These are phyloP conservation scores for Drosophila insularis DNA, from an alignment of 1,140 invertebrate genomes.

Conservation along the genomic window DNA sequence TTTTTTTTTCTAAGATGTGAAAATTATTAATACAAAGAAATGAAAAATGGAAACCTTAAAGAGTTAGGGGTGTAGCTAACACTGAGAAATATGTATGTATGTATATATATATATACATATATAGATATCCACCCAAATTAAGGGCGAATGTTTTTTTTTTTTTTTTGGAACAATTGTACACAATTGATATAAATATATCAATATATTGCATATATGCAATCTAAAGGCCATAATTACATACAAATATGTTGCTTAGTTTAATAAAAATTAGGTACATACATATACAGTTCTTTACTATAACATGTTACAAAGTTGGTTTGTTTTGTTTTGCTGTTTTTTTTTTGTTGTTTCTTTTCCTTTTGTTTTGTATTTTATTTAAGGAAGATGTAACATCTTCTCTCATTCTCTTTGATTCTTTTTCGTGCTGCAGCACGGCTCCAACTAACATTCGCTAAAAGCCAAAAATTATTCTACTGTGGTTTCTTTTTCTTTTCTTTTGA, in stretches of 20 bases:
- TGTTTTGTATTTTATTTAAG: conserved; percentile 7
- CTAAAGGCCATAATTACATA: conserved; percentile 17
- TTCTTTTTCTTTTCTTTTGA: conserved; percentile 31
- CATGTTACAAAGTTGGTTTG: conserved; percentile 43
- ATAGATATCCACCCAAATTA: neutral
- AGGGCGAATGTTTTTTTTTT: neutral
- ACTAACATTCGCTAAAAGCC: conserved; percentile 68
- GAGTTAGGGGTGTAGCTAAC: neutral
- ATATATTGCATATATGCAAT: conserved; percentile 14
- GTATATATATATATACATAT: neutral
- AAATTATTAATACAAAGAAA: conserved; percentile 4
- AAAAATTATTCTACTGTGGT: conserved; percentile 60
- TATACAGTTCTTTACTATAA: conserved; percentile 46
- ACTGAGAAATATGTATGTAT: neutral
- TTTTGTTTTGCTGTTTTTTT: conserved; percentile 6
- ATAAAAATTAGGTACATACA: conserved; percentile 51
- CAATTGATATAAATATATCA: neutral
- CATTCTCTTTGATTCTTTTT: conserved; percentile 1
- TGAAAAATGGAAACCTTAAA: neutral
- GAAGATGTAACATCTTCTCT: conserved; percentile 1
- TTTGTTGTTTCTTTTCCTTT: too few relatives aligned
- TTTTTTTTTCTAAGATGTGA: neutral
- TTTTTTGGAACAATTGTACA: neutral
- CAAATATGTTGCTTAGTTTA: conserved; percentile 36
- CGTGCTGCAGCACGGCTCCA: conserved; percentile 7